Evolutionary conservation across 2,797 vertebrate species (phyloP).

Genomic region (Enteromius thamalakanensis): DNA sequence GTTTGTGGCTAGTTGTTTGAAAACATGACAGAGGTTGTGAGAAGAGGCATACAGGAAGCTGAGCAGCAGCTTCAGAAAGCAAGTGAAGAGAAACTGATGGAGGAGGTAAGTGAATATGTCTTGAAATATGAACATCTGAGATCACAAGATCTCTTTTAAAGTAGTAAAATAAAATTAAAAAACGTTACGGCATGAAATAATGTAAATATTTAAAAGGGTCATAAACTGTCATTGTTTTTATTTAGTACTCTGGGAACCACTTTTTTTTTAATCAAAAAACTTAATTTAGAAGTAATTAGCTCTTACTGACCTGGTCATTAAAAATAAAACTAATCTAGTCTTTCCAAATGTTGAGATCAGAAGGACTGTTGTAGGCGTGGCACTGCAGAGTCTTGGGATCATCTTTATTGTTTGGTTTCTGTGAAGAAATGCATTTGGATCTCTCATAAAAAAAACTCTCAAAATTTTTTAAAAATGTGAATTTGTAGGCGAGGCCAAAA

Average conservation of each 20-base stretch:
- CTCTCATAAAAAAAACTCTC: no score
- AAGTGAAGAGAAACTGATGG: constrained; percentile 89
- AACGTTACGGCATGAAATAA: background rate
- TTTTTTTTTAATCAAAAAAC: no score
- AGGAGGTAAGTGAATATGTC: constrained; percentile 81
- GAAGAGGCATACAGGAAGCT: constrained; percentile 94
- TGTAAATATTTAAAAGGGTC: background rate
- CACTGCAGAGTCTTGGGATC: no score
- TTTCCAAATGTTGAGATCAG: no score
- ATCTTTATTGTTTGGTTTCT: no score
- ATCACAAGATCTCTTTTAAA: background rate
- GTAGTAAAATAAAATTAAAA: background rate
- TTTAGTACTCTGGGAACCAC: background rate
- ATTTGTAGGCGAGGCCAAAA: no score
- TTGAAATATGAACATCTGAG: background rate
- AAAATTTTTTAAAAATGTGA: no score
- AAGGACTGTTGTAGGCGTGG: no score
- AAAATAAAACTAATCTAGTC: no score
- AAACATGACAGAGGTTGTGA: constrained; percentile 97
- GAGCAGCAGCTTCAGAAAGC: constrained; percentile 90
- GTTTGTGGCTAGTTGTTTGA: constrained; percentile 84
- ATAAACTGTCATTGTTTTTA: background rate
- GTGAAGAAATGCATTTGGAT: no score
- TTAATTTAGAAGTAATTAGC: no score
- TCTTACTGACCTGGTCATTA: no score